Percentiles rank a stretch among this genome's conserved stretches.
phyloP scores from a whole-genome alignment of 2,888 invertebrate species.

The Sminthurides aquaticus region DNA sequence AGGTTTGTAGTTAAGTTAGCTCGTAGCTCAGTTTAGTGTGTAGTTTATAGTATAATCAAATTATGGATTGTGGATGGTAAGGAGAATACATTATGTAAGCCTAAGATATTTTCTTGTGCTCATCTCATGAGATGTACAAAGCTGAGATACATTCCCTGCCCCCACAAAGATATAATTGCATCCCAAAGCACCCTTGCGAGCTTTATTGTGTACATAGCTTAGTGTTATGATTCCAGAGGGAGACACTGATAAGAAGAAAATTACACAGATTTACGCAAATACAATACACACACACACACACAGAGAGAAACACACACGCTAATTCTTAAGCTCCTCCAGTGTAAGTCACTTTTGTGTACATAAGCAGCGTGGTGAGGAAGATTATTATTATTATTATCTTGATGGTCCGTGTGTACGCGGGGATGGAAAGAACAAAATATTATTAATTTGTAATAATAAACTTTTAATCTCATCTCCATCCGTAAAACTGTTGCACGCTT shows the following conservation, averaged over 20 bases:
- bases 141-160: background rate
- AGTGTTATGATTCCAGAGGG: background rate
- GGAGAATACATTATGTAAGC: background rate
- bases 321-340: background rate
- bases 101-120: background rate
- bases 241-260: background rate
- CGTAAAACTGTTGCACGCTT: no score
- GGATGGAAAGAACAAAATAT: background rate
- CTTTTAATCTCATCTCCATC: background rate
- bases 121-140: background rate
- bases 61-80: background rate
- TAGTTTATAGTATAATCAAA: no score
- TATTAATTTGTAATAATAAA: slow-evolving; percentile 6
- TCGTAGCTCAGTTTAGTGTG: no score
- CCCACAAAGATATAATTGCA: background rate
- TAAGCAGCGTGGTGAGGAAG: background rate
- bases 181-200: slow-evolving; percentile 6
- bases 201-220: slow-evolving; percentile 2
- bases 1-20: background rate
- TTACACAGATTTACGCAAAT: no score
- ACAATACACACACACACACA: background rate
- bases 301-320: background rate
- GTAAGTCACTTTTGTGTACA: slow-evolving; percentile 1
- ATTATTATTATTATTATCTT: background rate
- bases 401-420: background rate